Conservation (phyloP, 1,140 invertebrate genomes). For the Zophobas morio region DNA sequence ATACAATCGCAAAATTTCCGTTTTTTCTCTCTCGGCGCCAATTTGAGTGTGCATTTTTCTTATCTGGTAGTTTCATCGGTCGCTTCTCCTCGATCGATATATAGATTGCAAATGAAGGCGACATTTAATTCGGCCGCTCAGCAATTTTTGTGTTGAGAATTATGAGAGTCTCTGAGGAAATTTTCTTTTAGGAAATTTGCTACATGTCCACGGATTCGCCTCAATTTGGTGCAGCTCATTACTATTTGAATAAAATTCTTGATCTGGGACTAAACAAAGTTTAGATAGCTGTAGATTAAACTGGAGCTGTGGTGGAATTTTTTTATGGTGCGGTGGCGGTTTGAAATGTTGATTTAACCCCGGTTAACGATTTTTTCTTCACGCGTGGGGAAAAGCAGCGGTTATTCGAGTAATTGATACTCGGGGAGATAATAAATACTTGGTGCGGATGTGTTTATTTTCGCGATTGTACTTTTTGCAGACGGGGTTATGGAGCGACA, state of each 20-base stretch:
- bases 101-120: too few species aligned
- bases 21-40: too few species aligned
- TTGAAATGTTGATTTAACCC: conserved; percentile 6
- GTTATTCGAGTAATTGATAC: not conserved
- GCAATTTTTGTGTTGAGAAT: conserved; percentile 1
- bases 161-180: conserved; percentile 24
- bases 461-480: not conserved
- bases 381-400: not conserved
- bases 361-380: conserved; percentile 15
- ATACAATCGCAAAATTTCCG: too few species aligned
- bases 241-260: conserved; percentile 39
- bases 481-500: not conserved
- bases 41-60: too few species aligned
- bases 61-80: too few species aligned
- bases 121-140: not conserved
- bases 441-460: conserved; percentile 20
- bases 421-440: conserved; percentile 18
- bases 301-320: conserved; percentile 17
- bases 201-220: not conserved
- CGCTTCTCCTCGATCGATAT: too few species aligned
- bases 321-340: not conserved
- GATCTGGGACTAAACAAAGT: conserved; percentile 37
- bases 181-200: conserved; percentile 8
- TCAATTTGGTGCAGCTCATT: conserved; percentile 17
- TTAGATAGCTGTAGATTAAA: conserved; percentile 33